Evolutionary conservation across 2,797 vertebrate genomes (phyloP), one percentile per base, ranked within the genome.

Genomic region (Valencia hispanica): DNA sequence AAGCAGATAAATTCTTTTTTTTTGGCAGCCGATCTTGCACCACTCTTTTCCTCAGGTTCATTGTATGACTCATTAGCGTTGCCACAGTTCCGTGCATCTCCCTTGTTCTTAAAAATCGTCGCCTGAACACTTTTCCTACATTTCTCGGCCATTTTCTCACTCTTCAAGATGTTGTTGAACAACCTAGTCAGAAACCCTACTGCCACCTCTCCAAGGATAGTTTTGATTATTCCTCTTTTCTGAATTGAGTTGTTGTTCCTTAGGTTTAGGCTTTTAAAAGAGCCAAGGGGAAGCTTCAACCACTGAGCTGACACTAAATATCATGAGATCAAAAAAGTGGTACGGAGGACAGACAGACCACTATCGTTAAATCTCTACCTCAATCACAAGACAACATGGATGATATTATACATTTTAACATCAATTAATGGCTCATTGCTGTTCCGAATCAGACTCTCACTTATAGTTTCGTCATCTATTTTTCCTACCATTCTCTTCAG

Each of bases 81-180:
- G n/a, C 50, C 50, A 18, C 50, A 22, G 3, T 66, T 66, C 36
- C 14, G 36, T 25, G 7, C 65, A 68, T n/a, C 36, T 41, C 9
- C 10, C 20, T 43, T 43, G 22, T 36, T 68, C 65, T 68, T 68
- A 25, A 68, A 43, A 68, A 43, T 68, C 43, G 65, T 4, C 39
- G 43, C 36, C 14, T 11, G 36, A 25, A 66, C 36, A 39, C 63
- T 66, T 66, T 66, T n/a, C 36, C 22, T 68, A 36, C 18, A 36
- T 18, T 36, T 14, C 18, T n/a, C 4, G 0, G 4, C 3, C 3
- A 55, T n/a, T 18, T 43, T 39, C 61, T 36, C 22, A 41, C 39
- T 68, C 39, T 68, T n/a, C 65, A 43, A 68, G 39, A 43, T 68
- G 65, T 66, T 66, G 34, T 27, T 57, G 53, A 57, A 27, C n/a